Evolutionary conservation across 2,888 invertebrate species (phyloP).

Genomic region (Leptopilina syphax): DNA sequence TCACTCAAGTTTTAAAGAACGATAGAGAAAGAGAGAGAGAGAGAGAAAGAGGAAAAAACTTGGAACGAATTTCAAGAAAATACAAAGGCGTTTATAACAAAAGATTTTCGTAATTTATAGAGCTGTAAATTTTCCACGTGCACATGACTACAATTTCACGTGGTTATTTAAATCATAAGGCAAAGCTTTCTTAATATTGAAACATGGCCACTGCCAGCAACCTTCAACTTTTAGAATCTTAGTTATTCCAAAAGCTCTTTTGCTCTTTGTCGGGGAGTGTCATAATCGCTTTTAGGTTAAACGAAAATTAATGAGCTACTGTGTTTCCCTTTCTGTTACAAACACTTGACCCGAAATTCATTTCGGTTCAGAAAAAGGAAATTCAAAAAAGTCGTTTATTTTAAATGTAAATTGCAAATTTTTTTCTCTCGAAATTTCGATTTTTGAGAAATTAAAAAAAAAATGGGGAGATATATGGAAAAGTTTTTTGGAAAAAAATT

Average conservation of each 20-base stretch:
- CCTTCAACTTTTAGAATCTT: constrained; percentile 20
- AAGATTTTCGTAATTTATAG: constrained; percentile 69
- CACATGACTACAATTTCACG: constrained; percentile 57
- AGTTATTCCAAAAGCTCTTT: constrained; percentile 9
- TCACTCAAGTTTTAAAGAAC: too few relatives aligned
- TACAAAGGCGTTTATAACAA: constrained; percentile 55
- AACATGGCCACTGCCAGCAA: constrained; percentile 57
- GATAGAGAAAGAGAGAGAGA: too few relatives aligned
- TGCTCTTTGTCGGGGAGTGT: not conserved
- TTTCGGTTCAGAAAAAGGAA: not conserved
- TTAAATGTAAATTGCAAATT: too few relatives aligned
- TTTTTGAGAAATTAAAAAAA: too few relatives aligned
- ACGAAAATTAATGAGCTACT: constrained; percentile 6
- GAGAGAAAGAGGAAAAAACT: not conserved
- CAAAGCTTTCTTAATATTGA: constrained; percentile 69
- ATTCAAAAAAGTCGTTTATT: too few relatives aligned
- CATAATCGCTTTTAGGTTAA: constrained; percentile 9
- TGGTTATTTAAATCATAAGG: constrained; percentile 70
- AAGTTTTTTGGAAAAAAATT: too few relatives aligned
- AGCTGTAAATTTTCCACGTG: constrained; percentile 61
- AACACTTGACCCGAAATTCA: not conserved
- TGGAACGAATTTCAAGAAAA: constrained; percentile 43
- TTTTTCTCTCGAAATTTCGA: too few relatives aligned
- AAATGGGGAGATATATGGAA: too few relatives aligned
- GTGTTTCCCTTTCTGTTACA: not conserved